Evolutionary conservation across 1,140 invertebrate species (phyloP), one percentile per base, ranked within the genome.

Genomic region (Caenorhabditis latens): DNA sequence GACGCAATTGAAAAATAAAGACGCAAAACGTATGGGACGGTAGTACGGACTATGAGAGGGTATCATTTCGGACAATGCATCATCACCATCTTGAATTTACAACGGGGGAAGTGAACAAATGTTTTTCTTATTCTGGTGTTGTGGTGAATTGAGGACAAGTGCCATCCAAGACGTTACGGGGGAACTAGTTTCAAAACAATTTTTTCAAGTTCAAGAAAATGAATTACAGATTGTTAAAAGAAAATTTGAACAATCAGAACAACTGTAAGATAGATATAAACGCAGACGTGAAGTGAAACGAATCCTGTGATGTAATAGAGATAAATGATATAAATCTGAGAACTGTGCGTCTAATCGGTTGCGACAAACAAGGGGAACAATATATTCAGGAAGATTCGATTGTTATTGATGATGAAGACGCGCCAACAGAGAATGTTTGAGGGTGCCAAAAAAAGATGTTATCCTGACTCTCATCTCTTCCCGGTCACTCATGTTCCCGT

Each of bases 401-500:
- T 48, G 71, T 79, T 79, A 46, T 79, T 79, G 71, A 14, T 50
- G 71, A 53, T 14, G 71, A 53, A 53, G 46, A 79, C 11, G 43
- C 14, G 71, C n/a, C 13, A 16, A 21, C 16, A 32, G 24, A 46
- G 65, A 46, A 42, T 46, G 65, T 71, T 32, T 24, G 46, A 50
- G 43, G 43, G 71, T 79, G 71, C 71, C 71, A 79, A 79, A 79
- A 63, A 79, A 79, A 79, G 71, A 79, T 79, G 46, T 79, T 79
- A 79, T 79, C 71, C 46, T 79, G 46, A 79, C 43, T 79, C 71
- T 79, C n/a, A 9, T 24, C 65, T 71, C 19, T 46, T 71, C 43
- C 24, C 42, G 24, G 24, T 50, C 71, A 50, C 71, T 79, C 43
- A 11, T 50, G 43, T 79, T 79, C 71, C 46, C 71, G 46, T 50